phyloP scores from a whole-genome alignment of 2,888 invertebrate genomes.

The Xestia rhomboidea region DNA sequence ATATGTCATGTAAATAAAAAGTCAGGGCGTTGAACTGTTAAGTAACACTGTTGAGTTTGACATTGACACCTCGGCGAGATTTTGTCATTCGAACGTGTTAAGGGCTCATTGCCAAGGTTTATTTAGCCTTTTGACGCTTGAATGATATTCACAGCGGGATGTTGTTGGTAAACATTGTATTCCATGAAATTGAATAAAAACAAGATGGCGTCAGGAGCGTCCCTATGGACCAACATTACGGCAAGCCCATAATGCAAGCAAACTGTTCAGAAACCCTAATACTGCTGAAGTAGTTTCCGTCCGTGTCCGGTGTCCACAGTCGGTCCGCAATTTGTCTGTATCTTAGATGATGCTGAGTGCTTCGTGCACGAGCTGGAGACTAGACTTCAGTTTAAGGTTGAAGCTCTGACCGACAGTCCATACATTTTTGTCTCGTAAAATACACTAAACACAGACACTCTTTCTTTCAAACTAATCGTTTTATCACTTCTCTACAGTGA shows the following conservation, averaged over 20 bases:
- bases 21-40: conserved; percentile 31
- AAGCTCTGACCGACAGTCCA: too few relatives aligned
- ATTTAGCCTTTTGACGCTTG: neutral
- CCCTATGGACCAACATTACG: too few relatives aligned
- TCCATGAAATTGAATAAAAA: neutral
- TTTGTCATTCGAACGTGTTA: neutral
- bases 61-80: conserved; percentile 19
- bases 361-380: neutral
- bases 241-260: too few relatives aligned
- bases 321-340: neutral
- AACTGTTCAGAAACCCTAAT: too few relatives aligned
- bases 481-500: too few relatives aligned
- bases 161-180: neutral
- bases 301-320: neutral
- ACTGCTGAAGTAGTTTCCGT: neutral
- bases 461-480: too few relatives aligned
- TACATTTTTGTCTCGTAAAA: too few relatives aligned
- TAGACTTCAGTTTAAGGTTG: too few relatives aligned
- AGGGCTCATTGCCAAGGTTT: conserved; percentile 22
- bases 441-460: too few relatives aligned
- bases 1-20: conserved; percentile 35
- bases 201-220: neutral
- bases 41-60: conserved; percentile 22
- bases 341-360: neutral
- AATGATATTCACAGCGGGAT: neutral